Base-by-base conservation (phyloP, 2,113 vertebrate species). In the Gopherus flavomarginatus region DNA sequence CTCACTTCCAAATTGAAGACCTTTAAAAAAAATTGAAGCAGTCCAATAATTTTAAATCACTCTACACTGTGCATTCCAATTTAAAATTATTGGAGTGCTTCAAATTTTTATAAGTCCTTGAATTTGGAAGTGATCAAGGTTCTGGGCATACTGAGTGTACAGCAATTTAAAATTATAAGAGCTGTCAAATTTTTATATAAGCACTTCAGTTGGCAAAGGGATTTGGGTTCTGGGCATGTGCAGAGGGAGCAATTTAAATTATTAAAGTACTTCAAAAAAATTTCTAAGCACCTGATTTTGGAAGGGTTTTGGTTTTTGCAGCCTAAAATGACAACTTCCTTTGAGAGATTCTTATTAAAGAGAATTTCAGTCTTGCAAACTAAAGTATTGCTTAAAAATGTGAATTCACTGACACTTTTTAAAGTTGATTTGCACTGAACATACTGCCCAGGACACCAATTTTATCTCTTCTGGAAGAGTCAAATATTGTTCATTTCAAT, bases 181-280 rank as follows among this genome's bases (percentile, higher is more conserved):
- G 98, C 98, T 99, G 98, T 99, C 98, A 99, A 98, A 98, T 98
- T 99, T 98, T 99, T 98, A 98, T 98, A 98, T 98, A 98, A 98
- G 98, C 98, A 98, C 98, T 98, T 98, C 98, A 98, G 98, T 98
- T 98, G 98, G 98, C 97, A 97, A 98, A 98, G 98, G 98, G 97
- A 98, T 98, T 98, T 98, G 98, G 96, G 98, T 98, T 98, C 98
- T 98, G 98, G 97, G 98, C 98, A 98, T 98, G 98, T 98, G 98
- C 98, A 98, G 95, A 98, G 97, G 97, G 97, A 98, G 97, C 96
- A 97, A 98, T 98, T 98, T 98, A 98, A 98, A 98, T 98, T 98
- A 98, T 98, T 98, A 97, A 98, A 98, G 97, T 97, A 92, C 97
- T 98, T 98, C 97, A 97, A 95, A 97, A 98, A 97, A 97, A 96